Base-by-base conservation (phyloP, 2,113 vertebrate genomes). In the Hypomesus transpacificus region DNA sequence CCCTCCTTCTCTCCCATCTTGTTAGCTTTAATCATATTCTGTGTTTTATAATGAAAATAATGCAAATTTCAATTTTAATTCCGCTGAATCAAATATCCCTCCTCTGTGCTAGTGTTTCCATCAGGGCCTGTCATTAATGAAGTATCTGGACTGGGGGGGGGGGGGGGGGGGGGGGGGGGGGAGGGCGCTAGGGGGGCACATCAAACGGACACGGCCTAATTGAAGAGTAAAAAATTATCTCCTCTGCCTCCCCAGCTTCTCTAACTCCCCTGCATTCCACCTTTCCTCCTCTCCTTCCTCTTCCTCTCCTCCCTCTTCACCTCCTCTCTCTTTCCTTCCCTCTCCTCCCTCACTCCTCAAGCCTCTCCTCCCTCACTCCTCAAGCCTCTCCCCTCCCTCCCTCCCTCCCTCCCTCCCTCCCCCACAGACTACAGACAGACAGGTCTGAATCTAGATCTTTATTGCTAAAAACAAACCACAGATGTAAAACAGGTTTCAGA, bases 11-110 rank as follows among this genome's bases (percentile, higher is more conserved):
- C 68, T 62, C 75, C 75, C 67, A 54, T 77, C 82, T 76, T 70
- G 70, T 81, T 84, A 76, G 73, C 61, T 62, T 56, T 82, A 74
- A 84, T 84, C 73, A 84, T 66, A 80, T 78, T 71, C 73, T 57
- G 70, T 82, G 69, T 78, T 82, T 81, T 73, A 68, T 75, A 80
- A 82, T 82, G 77, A 77, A 82, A 82, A 70, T 76, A 73, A 82
- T 82, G 75, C 77, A 80, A 78, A 84, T 85, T 50, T 69, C 77
- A 70, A 71, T 80, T 72, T 74, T 70, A 71, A 74, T 82, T 80
- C 65, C 71, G 68, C 76, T 80, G 80, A 82, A 82, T 80, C 77
- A 85, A 82, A 82, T 76, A 74, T 73, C 57, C 73, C 57, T 68
- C 67, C 56, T 60, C 68, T 59, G 70, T 57, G 66, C 64, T 74